Base-by-base conservation (phyloP, 1,140 invertebrate genomes). In the Triops longicaudatus region DNA sequence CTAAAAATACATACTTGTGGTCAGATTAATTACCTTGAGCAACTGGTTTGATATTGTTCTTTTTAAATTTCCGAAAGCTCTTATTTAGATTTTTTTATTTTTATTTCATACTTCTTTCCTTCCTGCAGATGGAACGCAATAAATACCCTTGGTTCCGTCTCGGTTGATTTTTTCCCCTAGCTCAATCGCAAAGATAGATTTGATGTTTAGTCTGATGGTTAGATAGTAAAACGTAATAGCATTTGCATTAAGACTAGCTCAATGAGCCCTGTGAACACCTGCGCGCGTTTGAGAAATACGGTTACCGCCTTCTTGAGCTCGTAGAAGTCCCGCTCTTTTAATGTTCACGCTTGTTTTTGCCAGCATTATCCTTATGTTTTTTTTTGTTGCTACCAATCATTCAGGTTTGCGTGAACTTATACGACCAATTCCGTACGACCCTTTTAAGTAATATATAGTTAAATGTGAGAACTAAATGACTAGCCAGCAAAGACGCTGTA, bases 291-390 rank as follows among this genome's bases (percentile, higher is more conserved):
- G 50, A 22, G 50, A 63, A 63, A 63, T 63, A 63, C 50, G 50
- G 50, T 63, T 63, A 63, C 50, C 50, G 50, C 50, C 50, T 63
- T 63, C 50, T 63, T 63, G 50, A 22, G 50, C 50, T 63, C 50
- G 50, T 63, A 63, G 50, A 63, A 63, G 50, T 63, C 50, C 50
- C 50, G 50, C 50, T 63, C 50, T 63, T 63, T 63, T 63, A 63
- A 63, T 63, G 50, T 63, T 22, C 22, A 10, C 22, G 50, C 50
- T 63, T 63, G 50, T 63, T 63, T 63, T 63, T 22, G 50, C 14
- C 14, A 63, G 22, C 50, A 63, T 10, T 63, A 63, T 63, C 44
- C 44, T 50, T 14, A 12, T 50, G 14, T 50, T 4, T 50, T 50
- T 50, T 50, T 50, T n/a, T n/a, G n/a, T n/a, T 22, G 44, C 44